Base-by-base conservation (phyloP, 2,888 invertebrate species). In the Caenorhabditis becei region DNA sequence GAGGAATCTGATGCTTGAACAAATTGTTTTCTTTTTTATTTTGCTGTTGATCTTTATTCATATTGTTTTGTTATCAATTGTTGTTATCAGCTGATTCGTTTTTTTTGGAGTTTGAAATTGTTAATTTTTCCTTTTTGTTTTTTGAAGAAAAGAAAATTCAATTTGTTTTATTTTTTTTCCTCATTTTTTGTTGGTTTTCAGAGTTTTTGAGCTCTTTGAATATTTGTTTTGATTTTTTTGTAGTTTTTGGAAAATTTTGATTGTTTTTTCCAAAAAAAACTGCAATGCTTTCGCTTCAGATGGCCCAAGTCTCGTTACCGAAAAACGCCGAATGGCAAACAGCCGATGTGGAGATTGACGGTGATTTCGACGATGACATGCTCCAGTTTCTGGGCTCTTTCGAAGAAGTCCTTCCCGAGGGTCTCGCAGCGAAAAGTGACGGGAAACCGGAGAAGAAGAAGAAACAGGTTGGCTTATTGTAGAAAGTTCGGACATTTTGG, bases 321-420 rank as follows among this genome's bases (percentile, higher is more conserved):
- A 32, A 56, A 11, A 63, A 53, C 20, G 75, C 44, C 23, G 37
- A 81, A 16, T 85, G 85, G 85, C 18, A 71, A 18, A 51, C 58
- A 23, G 78, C 80, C n/a, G 80, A 82, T n/a, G 37, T 77, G 59
- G 62, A 62, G 11, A 51, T 59, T 37, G 44, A 28, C 63, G 79
- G 69, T 11, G 80, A 84, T 53, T 86, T 86, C 72, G 32, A 75
- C 23, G 84, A 86, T 58, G 83, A 81, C 7, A 69, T 79, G 56
- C 74, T 86, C 10, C 71, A 71, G 8, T 86, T 80, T 61, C 41
- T 87, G 10, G 84, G 82, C 1, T 77, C 82, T 10, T 87, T 87
- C 66, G 84, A 87, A 67, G 87, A 85, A 77, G 54, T 85, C 26
- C 53, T 85, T 18, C 83, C 83, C 4, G 79, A 80, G 51, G 59